Conservation (phyloP, 2,888 invertebrate species). For the Cheiracanthium punctorium region DNA sequence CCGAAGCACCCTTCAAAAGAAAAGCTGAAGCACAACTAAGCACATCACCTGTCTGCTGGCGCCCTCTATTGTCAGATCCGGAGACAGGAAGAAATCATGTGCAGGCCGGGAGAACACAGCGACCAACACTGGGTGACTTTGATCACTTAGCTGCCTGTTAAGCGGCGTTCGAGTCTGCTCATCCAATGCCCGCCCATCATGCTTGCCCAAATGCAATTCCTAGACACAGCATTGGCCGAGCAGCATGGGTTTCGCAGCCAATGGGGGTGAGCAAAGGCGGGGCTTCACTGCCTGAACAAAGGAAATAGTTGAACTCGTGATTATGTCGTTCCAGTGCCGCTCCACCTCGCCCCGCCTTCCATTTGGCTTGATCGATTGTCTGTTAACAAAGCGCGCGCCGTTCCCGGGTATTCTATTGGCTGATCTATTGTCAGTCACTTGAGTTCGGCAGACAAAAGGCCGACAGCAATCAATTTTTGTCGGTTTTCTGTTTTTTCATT, state of each 20-base stretch:
- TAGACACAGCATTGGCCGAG: constrained; percentile 44
- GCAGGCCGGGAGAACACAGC: constrained; percentile 56
- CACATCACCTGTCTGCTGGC: constrained; percentile 27
- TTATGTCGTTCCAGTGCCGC: constrained; percentile 41
- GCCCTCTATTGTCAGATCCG: constrained; percentile 52
- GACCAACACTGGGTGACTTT: constrained; percentile 55
- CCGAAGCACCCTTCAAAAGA: background rate
- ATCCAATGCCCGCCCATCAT: constrained; percentile 66
- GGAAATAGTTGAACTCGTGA: constrained; percentile 61
- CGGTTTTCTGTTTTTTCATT: too few relatives aligned
- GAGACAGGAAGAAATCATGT: constrained; percentile 39
- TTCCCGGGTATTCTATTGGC: constrained; percentile 30
- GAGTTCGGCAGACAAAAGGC: background rate
- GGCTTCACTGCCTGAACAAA: constrained; percentile 21
- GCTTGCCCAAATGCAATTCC: constrained; percentile 59
- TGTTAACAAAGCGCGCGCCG: constrained; percentile 24
- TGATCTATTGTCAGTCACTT: background rate
- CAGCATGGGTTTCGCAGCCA: constrained; percentile 31
- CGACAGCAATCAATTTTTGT: constrained; percentile 5
- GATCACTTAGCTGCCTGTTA: constrained; percentile 49
- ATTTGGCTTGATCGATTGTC: constrained; percentile 17
- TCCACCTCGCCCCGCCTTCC: constrained; percentile 45
- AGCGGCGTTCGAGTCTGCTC: constrained; percentile 59
- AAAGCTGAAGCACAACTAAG: background rate
- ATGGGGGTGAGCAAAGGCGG: constrained; percentile 41